These are phyloP conservation scores for Nothobranchius furzeri DNA, from an alignment of 2,113 vertebrate species.

Conservation along the genomic window DNA sequence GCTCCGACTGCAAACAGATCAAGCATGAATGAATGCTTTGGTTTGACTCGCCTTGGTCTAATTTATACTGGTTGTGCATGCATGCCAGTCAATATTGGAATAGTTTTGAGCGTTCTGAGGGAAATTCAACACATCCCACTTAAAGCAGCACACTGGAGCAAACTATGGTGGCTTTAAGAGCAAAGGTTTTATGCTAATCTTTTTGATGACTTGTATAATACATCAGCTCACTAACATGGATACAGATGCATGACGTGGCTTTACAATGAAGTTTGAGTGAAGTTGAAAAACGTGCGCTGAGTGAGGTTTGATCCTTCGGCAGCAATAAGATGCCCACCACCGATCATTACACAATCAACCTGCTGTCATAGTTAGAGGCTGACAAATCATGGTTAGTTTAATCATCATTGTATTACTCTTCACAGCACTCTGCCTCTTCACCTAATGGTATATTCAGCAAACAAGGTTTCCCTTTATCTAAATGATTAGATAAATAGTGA, in stretches of 20 bases:
- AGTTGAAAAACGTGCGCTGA: background rate
- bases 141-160: too few species aligned
- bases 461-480: conserved; percentile 12
- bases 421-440: conserved; percentile 16
- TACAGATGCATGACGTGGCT: background rate
- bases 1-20: too few species aligned
- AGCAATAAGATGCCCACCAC: background rate
- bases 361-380: conserved; percentile 6
- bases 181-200: too few species aligned
- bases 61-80: too few species aligned
- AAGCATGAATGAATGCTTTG: too few species aligned
- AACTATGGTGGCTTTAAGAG: too few species aligned
- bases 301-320: background rate
- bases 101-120: background rate
- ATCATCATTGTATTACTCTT: conserved; percentile 18
- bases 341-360: conserved; percentile 18
- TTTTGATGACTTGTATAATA: too few species aligned
- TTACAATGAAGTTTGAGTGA: background rate
- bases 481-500: conserved; percentile 22
- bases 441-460: background rate
- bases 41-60: too few species aligned
- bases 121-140: background rate
- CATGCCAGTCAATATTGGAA: conserved; percentile 1
- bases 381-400: conserved; percentile 13
- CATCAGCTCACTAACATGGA: too few species aligned